These are phyloP conservation scores for Rhipidura dahli DNA, from an alignment of 2,113 vertebrate genomes.

Conservation along the genomic window DNA sequence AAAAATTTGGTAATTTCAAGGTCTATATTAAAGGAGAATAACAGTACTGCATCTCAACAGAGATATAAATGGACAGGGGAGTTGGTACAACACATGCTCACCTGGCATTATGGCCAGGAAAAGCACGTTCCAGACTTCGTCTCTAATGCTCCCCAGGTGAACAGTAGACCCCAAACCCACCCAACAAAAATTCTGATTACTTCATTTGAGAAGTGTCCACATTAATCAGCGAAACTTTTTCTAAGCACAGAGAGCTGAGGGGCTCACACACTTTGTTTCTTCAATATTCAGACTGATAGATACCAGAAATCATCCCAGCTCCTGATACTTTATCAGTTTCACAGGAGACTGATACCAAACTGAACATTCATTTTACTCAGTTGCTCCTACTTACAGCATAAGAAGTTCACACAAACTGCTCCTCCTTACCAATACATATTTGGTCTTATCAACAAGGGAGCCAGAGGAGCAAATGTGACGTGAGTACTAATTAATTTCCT, in stretches of 20 bases:
- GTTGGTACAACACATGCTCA: background rate
- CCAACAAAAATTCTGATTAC: background rate
- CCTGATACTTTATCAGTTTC: background rate
- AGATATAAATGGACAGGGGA: background rate
- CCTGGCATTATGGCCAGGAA: background rate
- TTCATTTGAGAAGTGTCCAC: background rate
- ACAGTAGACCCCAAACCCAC: background rate
- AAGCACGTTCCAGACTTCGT: background rate
- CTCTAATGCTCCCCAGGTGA: background rate
- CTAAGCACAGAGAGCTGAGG: background rate
- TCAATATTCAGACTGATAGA: background rate
- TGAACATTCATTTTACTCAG: background rate
- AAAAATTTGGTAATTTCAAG: background rate
- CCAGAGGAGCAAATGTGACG: background rate
- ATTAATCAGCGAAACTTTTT: background rate
- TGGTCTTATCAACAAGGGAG: background rate
- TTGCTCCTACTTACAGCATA: background rate
- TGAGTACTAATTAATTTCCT: background rate
- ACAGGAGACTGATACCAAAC: background rate
- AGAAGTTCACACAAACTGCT: background rate
- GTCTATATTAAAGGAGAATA: background rate
- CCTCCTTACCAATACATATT: background rate
- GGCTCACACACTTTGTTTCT: background rate
- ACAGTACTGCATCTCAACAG: background rate
- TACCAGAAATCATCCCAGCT: background rate